A percentile compares a stretch with the other conserved stretches of the same genome.
Conservation (phyloP, 1,140 invertebrate genomes). For the Neocloeon triangulifer region DNA sequence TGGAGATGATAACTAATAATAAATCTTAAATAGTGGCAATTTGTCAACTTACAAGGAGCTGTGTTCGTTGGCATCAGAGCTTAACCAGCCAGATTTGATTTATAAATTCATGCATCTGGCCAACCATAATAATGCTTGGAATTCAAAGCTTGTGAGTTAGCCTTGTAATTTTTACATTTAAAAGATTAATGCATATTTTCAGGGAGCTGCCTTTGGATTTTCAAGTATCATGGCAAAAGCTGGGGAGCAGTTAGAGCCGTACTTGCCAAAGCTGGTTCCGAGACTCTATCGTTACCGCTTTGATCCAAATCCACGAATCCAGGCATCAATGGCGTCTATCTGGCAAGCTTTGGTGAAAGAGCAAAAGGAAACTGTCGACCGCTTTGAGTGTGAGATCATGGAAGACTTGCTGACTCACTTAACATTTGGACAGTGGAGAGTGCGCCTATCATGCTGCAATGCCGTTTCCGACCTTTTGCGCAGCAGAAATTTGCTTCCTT, state of each 20-base stretch:
- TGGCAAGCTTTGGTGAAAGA: slow-evolving; percentile 76
- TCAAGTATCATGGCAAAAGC: slow-evolving; percentile 59
- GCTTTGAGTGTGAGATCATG: slow-evolving; percentile 70
- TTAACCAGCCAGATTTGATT: slow-evolving; percentile 83
- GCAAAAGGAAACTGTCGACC: slow-evolving; percentile 66
- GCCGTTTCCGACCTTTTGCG: slow-evolving; percentile 65
- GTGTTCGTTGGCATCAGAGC: slow-evolving; percentile 74
- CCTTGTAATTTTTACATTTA: slow-evolving; percentile 1
- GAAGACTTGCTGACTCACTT: slow-evolving; percentile 58
- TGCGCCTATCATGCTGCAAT: slow-evolving; percentile 72
- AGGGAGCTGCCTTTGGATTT: slow-evolving; percentile 81
- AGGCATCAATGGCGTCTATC: slow-evolving; percentile 75
- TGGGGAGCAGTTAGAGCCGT: slow-evolving; percentile 54
- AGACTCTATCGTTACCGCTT: slow-evolving; percentile 74
- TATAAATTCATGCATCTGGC: slow-evolving; percentile 91
- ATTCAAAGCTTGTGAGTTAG: slow-evolving; percentile 52
- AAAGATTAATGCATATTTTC: slow-evolving; percentile 9
- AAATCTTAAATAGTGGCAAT: no score
- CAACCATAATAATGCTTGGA: slow-evolving; percentile 85
- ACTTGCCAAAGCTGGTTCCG: slow-evolving; percentile 67
- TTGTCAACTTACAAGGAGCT: slow-evolving; percentile 85
- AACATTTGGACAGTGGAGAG: slow-evolving; percentile 63
- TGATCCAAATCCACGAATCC: slow-evolving; percentile 76
- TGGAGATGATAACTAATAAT: not conserved
- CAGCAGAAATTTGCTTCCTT: no score